These are phyloP conservation scores for Ianthella basta DNA, from an alignment of 37 sponge, comb jelly and placozoan genomes.

Conservation along the genomic window DNA sequence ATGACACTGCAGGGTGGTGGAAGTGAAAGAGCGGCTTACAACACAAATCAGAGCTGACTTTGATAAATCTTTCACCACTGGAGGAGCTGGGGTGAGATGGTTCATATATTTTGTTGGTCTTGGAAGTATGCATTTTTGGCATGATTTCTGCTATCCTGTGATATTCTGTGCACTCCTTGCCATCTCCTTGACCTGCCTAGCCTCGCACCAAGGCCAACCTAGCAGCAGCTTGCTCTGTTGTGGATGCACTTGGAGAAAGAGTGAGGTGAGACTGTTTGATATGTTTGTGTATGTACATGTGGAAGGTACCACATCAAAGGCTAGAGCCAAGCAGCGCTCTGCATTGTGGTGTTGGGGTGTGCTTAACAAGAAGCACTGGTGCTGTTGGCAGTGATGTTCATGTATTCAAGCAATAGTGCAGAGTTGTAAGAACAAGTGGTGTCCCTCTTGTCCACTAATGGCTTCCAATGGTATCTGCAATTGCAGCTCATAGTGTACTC, in stretches of 20 bases:
- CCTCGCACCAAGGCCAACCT: slow-evolving; percentile 58
- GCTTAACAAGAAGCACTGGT: background rate
- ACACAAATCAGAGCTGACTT: slow-evolving; percentile 93
- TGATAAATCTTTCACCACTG: slow-evolving; percentile 76
- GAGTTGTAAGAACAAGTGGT: too few species aligned
- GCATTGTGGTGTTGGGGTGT: too few species aligned
- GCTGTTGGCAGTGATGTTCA: background rate
- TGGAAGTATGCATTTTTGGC: too few species aligned
- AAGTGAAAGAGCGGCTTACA: slow-evolving; percentile 76
- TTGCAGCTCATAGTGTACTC: background rate
- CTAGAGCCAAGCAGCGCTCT: too few species aligned
- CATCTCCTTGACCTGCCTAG: slow-evolving; percentile 21
- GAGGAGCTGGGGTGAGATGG: slow-evolving; percentile 67
- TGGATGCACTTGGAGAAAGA: slow-evolving; percentile 65
- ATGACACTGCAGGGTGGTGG: slow-evolving; percentile 45
- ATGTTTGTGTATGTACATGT: slow-evolving; percentile 3
- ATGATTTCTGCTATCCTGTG: too few species aligned
- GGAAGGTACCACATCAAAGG: too few species aligned
- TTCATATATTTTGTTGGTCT: too few species aligned
- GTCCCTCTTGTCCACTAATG: too few species aligned
- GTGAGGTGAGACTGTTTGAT: slow-evolving; percentile 32
- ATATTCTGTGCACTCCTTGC: too few species aligned
- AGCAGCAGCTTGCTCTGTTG: slow-evolving; percentile 71
- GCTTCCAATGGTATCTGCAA: too few species aligned
- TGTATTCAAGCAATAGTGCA: background rate